Evolutionary conservation across 2,113 vertebrate species (phyloP).

Genomic region (Brevimyrus niger): DNA sequence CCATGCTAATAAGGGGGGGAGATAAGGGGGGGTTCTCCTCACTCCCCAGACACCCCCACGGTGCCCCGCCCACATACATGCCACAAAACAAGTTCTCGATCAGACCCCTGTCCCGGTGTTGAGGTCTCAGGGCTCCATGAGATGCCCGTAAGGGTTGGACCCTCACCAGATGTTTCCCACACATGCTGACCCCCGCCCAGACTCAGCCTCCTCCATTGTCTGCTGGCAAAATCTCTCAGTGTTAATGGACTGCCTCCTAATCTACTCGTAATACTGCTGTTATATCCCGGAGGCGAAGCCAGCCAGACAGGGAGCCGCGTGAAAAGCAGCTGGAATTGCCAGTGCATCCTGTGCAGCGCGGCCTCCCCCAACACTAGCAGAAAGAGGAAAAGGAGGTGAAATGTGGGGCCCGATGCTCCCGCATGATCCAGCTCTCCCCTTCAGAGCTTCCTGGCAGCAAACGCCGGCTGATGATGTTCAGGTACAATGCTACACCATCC

Average conservation of each 20-base stretch:
- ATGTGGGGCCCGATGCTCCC: not conserved
- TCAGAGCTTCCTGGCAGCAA: not conserved
- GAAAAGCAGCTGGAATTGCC: not conserved
- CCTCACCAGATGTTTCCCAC: not conserved
- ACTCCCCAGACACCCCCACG: not conserved
- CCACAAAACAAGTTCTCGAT: not conserved
- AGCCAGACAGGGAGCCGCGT: not conserved
- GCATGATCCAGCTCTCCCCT: not conserved
- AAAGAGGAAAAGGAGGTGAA: not conserved
- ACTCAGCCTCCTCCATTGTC: not conserved
- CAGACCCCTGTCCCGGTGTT: not conserved
- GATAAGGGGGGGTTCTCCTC: not conserved
- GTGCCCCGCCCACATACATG: not conserved
- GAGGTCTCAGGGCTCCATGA: not conserved
- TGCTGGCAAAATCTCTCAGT: not conserved
- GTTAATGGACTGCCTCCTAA: not conserved
- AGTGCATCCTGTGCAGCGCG: not conserved
- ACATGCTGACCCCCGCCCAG: not conserved
- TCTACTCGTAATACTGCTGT: not conserved
- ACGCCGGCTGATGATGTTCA: not conserved
- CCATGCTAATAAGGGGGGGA: not conserved
- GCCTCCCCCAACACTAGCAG: not conserved
- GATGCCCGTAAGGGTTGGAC: not conserved
- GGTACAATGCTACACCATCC: not conserved
- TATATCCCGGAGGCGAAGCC: not conserved